Base-by-base conservation (phyloP, 2,113 vertebrate genomes). In the Cygnus atratus region DNA sequence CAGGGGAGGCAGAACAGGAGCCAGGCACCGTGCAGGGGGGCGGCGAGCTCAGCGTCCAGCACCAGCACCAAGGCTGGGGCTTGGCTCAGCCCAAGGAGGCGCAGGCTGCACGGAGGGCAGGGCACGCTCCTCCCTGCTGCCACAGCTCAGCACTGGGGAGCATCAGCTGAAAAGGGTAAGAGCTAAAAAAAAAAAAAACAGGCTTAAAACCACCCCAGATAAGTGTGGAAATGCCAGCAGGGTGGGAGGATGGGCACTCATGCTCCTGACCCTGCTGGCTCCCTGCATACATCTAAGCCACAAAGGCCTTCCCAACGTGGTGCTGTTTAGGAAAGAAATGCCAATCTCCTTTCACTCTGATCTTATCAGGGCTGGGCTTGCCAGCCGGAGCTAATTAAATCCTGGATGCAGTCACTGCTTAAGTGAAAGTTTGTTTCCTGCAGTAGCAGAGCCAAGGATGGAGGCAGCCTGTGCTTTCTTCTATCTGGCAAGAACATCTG, bases 61-160 rank as follows among this genome's bases (percentile, higher is more conserved):
- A 0, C 66, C 61, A 31, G 55, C 31, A 31, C 8, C 0, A 3
- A 17, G 37, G 21, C 15, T 52, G 0, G 0, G 0, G 46, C 11
- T 61, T 13, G 35, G 41, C 61, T 28, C 21, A 20, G 67, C 9
- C 16, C 59, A 0, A 0, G n/a, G 41, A 25, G 11, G 10, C 10
- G 0, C 33, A 33, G 41, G 20, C 46, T 33, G 72, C 5, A 4
- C 2, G 0, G 44, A 54, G 62, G 16, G 46, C 54, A 14, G 39
- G 54, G 61, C 13, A 39, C 3, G 0, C 11, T 77, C 18, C 44
- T 21, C 28, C 31, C 41, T 66, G 33, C 65, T 19, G 15, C 44
- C 66, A 16, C 71, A 28, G 58, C 78, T 61, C 78, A 16, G 43
- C 7, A 1, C 52, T 3, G 35, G 25, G 55, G 46, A 62, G 16